phyloP scores from a whole-genome alignment of 2,113 vertebrate genomes.

The Tachysurus fulvidraco region DNA sequence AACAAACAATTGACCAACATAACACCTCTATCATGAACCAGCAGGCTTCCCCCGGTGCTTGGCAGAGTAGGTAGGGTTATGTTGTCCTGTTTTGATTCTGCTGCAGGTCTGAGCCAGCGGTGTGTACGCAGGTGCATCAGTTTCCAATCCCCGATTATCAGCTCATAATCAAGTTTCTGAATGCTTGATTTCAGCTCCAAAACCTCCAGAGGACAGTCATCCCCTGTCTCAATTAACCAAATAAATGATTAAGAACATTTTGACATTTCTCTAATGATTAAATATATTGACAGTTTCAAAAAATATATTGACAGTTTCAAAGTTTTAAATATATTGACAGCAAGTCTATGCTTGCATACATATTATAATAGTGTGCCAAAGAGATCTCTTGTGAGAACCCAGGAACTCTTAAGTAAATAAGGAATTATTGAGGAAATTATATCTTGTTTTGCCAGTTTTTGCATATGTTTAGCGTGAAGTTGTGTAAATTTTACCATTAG shows the following conservation, averaged over 20 bases:
- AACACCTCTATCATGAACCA: conserved; percentile 84
- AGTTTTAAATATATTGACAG: neutral
- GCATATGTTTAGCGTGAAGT: neutral
- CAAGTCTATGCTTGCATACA: neutral
- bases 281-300: neutral
- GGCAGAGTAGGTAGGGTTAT: conserved; percentile 54
- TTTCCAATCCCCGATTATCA: conserved; percentile 74
- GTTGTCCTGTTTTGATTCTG: conserved; percentile 53
- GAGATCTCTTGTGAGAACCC: neutral
- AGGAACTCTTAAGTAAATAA: neutral
- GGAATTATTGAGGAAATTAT: neutral
- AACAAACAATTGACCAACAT: neutral
- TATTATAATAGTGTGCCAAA: neutral
- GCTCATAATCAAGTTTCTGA: conserved; percentile 73
- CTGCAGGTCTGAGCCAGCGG: conserved; percentile 66
- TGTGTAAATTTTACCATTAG: neutral
- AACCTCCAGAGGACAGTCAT: conserved; percentile 73
- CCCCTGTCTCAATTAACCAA: conserved; percentile 63
- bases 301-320: neutral
- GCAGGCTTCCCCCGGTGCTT: conserved; percentile 74
- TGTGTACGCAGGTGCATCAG: conserved; percentile 76
- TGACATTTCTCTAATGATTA: neutral
- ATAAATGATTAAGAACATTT: neutral
- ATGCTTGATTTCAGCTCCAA: conserved; percentile 73
- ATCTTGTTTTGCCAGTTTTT: neutral